These are phyloP conservation scores for Mugil cephalus DNA, from an alignment of 2,113 vertebrate genomes.

Conservation along the genomic window DNA sequence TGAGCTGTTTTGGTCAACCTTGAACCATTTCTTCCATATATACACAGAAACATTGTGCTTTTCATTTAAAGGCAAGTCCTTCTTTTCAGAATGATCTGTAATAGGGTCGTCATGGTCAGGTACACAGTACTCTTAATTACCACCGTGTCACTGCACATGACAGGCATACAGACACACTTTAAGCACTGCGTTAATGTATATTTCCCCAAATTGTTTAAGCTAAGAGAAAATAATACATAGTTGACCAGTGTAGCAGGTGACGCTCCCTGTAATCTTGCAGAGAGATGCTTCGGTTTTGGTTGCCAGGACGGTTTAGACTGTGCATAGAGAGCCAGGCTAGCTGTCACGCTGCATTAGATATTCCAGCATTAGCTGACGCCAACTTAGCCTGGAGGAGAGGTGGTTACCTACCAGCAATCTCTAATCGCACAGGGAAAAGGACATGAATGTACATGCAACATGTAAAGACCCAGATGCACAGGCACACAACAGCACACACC, in stretches of 20 bases:
- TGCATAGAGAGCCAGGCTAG: constrained; percentile 50
- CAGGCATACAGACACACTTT: too few relatives aligned
- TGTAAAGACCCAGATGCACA: constrained; percentile 12
- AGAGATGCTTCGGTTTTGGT: constrained; percentile 42
- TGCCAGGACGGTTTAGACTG: constrained; percentile 34
- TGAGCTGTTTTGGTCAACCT: neutral
- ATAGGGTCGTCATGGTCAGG: neutral
- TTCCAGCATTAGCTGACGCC: constrained; percentile 52
- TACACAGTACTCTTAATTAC: neutral
- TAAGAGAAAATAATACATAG: neutral
- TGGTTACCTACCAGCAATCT: constrained; percentile 60
- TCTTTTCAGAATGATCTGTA: constrained; percentile 4
- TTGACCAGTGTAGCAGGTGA: neutral
- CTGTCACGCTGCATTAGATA: constrained; percentile 73
- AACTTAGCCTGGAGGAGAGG: constrained; percentile 71
- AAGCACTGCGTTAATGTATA: too few relatives aligned
- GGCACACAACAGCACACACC: neutral
- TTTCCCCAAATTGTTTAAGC: neutral
- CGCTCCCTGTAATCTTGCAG: constrained; percentile 6
- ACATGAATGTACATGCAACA: constrained; percentile 64
- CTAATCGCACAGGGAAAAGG: constrained; percentile 19
- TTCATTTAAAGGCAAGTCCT: constrained; percentile 11
- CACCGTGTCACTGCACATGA: too few relatives aligned
- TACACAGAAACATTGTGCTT: neutral
- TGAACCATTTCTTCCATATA: constrained; percentile 3